Percentiles rank a stretch among this genome's conserved stretches.
These are phyloP conservation scores for Vulpes ferrilata DNA, from an alignment of 2,113 vertebrate species.

Conservation along the genomic window DNA sequence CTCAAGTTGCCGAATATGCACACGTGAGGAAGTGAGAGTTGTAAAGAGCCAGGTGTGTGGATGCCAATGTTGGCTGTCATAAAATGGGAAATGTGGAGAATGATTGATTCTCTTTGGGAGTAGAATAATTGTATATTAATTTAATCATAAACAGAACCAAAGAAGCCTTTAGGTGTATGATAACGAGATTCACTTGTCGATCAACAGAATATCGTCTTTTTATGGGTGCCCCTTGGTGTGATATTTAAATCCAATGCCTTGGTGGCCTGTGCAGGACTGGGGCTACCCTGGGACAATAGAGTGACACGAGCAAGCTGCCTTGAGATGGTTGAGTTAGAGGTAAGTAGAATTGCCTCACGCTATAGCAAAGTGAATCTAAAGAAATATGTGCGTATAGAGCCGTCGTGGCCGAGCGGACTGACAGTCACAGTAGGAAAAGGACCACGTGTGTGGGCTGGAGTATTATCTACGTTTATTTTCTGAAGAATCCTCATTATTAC, in stretches of 20 bases:
- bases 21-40: not conserved
- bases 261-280: not conserved
- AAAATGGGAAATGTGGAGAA: not conserved
- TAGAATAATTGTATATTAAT: constrained; percentile 22
- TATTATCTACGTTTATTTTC: constrained; percentile 5
- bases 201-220: not conserved
- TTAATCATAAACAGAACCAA: not conserved
- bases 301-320: not conserved
- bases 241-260: not conserved
- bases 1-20: not conserved
- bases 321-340: not conserved
- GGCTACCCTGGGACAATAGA: not conserved
- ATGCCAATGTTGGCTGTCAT: not conserved
- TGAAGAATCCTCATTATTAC: not conserved
- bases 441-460: not conserved
- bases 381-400: not conserved
- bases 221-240: not conserved
- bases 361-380: not conserved
- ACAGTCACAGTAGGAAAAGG: not conserved
- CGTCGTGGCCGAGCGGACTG: not conserved
- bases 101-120: not conserved
- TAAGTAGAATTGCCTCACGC: not conserved
- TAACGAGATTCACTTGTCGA: not conserved
- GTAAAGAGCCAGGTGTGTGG: not conserved
- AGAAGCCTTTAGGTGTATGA: not conserved